phyloP scores from a whole-genome alignment of 2,797 vertebrate genomes.

The Liasis olivaceus region DNA sequence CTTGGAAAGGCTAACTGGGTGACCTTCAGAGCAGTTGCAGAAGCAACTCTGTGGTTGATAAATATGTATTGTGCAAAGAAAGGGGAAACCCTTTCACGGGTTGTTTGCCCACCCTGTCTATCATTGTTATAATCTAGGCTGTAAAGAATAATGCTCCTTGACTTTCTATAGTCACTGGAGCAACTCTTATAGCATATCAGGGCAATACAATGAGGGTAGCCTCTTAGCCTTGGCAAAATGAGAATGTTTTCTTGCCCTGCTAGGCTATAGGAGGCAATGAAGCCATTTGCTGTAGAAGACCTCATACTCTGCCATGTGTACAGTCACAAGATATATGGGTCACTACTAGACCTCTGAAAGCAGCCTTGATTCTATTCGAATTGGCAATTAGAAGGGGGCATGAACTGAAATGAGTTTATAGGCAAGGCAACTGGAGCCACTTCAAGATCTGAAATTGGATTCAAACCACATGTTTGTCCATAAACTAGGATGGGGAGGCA shows the following conservation, averaged over 20 bases:
- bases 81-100: background rate
- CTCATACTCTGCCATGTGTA: background rate
- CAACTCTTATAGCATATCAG: background rate
- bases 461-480: background rate
- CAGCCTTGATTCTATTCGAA: background rate
- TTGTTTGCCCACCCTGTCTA: background rate
- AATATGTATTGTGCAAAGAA: background rate
- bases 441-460: background rate
- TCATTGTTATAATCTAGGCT: background rate
- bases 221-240: background rate
- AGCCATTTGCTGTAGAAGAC: background rate
- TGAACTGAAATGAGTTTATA: background rate
- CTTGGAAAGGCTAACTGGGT: background rate
- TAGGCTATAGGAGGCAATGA: background rate
- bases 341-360: background rate
- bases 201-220: background rate
- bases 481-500: background rate
- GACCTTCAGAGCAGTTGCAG: background rate
- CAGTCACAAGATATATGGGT: background rate
- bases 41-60: background rate
- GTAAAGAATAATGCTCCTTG: background rate
- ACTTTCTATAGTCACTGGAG: background rate
- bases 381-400: background rate
- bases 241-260: background rate
- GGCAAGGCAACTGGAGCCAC: background rate